phyloP scores from a whole-genome alignment of 2,888 invertebrate genomes.

The Diogma glabrata region DNA sequence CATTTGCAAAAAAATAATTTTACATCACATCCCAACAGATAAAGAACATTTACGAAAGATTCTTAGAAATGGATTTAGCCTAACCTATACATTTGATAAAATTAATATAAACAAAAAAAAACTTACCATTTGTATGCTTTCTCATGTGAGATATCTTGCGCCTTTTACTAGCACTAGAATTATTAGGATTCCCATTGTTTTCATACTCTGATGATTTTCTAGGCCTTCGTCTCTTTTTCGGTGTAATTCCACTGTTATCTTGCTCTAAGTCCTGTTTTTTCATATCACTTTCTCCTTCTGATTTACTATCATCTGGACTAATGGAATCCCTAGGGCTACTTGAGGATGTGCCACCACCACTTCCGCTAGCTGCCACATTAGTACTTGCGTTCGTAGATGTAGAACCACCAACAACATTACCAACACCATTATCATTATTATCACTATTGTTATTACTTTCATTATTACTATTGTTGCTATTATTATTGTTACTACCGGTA shows the following conservation, averaged over 20 bases:
- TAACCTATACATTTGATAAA: no score
- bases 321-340: constrained; percentile 33
- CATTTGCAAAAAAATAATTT: no score
- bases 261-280: constrained; percentile 24
- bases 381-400: neutral
- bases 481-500: neutral
- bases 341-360: constrained; percentile 21
- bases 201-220: constrained; percentile 37
- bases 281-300: constrained; percentile 27
- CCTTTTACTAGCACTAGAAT: constrained; percentile 26
- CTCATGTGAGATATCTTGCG: constrained; percentile 31
- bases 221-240: constrained; percentile 39
- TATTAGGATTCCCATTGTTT: constrained; percentile 9
- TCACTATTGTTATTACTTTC: neutral
- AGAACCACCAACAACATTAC: constrained; percentile 15
- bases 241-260: constrained; percentile 28
- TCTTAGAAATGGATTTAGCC: neutral
- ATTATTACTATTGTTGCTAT: neutral
- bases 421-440: constrained; percentile 13
- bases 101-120: constrained; percentile 8
- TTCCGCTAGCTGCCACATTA: neutral
- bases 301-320: constrained; percentile 33
- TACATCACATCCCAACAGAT: no score
- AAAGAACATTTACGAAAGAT: neutral
- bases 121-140: constrained; percentile 34